Base-by-base conservation (phyloP, 2,888 invertebrate genomes). In the Sarcophaga caerulescens region DNA sequence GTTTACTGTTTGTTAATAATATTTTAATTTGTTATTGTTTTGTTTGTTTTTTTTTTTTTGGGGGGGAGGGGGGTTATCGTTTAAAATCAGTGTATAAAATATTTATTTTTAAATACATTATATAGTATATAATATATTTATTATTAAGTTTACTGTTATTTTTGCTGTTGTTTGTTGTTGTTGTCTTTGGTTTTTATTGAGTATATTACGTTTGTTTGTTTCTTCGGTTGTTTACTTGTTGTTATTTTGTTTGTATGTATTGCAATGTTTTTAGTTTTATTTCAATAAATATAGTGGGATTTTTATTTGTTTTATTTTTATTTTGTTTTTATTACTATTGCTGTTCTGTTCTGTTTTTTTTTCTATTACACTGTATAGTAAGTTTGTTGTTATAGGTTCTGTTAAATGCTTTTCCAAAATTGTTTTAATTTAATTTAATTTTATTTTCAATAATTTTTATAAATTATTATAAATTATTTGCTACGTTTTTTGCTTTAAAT, bases 71-170 rank as follows among this genome's bases (percentile, higher is more conserved):
- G 35, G 84, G 70, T 80, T 80, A 85, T 79, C 75, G 88, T 70
- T 89, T 90, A 90, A 91, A 92, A 90, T 91, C 91, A 89, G 90
- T 91, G 90, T 91, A 91, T 90, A 91, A 91, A 91, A 91, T 90
- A 84, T 35, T 35, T 35, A 35, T 35, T 35, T 35, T 35, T 35
- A 35, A 35, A 35, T 35, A 35, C 35, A 35, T 35, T 35, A 76
- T 86, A 68, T n/a, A n/a, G n/a, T n/a, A 63, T 65, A 47, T 84
- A 14, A 74, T 74, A 47, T 68, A 60, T 19, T 52, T 81, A 3
- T 83, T 35, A 35, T 35, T 35, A 35, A 6, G 35, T 79, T 69
- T 52, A 63, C 63, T 66, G 87, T 79, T 68, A n/a, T 79, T 45
- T 63, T 69, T 79, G 60, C n/a, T 70, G 87, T 85, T 88, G 85